A percentile compares a stretch with the other conserved stretches of the same genome.
phyloP scores from a whole-genome alignment of 2,888 invertebrate species.

The Rhopalosiphum nymphaeae region DNA sequence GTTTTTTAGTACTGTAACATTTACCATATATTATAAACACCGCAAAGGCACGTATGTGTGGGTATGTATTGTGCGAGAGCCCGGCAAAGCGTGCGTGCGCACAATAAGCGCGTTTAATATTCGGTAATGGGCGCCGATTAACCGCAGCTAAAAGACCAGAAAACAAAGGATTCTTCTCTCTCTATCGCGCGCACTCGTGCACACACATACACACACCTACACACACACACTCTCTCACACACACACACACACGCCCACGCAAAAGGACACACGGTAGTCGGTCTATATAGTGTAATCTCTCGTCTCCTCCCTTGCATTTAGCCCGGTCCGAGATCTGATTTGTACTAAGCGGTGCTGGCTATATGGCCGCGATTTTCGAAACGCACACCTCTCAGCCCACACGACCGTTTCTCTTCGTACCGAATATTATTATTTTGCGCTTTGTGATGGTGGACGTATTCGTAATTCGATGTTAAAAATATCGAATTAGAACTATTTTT shows the following conservation, averaged over 20 bases:
- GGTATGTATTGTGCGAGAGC: background rate
- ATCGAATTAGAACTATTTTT: background rate
- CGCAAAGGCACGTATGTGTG: background rate
- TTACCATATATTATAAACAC: background rate
- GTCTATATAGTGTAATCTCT: background rate
- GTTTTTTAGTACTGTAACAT: constrained; percentile 58
- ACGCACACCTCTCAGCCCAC: background rate
- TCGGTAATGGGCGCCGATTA: constrained; percentile 62
- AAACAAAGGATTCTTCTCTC: constrained; percentile 33
- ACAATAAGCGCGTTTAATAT: constrained; percentile 42
- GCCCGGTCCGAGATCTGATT: background rate
- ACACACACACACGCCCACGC: background rate
- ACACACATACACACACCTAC: background rate
- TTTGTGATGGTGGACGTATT: no score
- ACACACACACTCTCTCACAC: background rate
- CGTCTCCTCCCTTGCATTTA: background rate
- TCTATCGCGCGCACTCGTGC: background rate
- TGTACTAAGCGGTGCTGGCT: background rate
- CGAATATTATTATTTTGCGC: background rate
- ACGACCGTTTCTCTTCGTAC: background rate
- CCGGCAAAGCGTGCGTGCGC: background rate
- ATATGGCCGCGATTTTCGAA: background rate
- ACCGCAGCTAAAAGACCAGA: constrained; percentile 62
- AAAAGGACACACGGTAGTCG: no score
- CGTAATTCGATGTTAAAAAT: background rate